Conservation (phyloP, 2,888 invertebrate species). For the Crossocerus cetratus region DNA sequence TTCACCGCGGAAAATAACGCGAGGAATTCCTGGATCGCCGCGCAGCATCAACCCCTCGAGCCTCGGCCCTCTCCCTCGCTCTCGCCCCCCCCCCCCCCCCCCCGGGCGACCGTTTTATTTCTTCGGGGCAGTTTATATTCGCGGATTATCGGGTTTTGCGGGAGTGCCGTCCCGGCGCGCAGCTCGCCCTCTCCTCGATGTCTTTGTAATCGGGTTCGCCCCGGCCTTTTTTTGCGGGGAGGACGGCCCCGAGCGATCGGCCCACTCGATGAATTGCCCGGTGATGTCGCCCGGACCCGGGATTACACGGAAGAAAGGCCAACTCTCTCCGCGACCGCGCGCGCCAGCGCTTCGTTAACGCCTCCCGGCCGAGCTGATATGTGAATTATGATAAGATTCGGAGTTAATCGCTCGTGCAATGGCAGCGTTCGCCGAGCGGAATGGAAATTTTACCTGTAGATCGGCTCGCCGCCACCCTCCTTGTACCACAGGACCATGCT, state of each 20-base stretch:
- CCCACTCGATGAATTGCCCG: too few species aligned
- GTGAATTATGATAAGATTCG: too few species aligned
- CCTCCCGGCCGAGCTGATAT: too few species aligned
- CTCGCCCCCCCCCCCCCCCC: background rate
- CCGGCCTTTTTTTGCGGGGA: background rate
- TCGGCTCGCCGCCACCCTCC: conserved; percentile 88
- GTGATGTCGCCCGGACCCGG: too few species aligned
- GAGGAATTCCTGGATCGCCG: conserved; percentile 44
- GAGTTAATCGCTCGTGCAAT: too few species aligned
- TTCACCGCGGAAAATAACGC: conserved; percentile 55
- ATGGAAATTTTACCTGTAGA: conserved; percentile 85
- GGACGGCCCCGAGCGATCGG: too few species aligned
- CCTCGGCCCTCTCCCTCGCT: background rate
- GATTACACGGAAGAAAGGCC: too few species aligned
- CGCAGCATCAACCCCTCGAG: background rate
- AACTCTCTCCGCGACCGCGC: too few species aligned
- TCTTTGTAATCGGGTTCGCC: conserved; percentile 25
- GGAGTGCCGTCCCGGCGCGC: conserved; percentile 22
- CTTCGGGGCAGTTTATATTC: conserved; percentile 45
- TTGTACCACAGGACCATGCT: conserved; percentile 95
- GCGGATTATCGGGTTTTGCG: conserved; percentile 44
- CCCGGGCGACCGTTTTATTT: conserved; percentile 36
- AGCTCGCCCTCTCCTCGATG: conserved; percentile 7
- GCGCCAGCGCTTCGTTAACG: too few species aligned
- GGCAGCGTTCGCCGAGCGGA: background rate